Base-by-base conservation (phyloP, 92 coral and sea anemone species). In the Phenganax stokvisi region DNA sequence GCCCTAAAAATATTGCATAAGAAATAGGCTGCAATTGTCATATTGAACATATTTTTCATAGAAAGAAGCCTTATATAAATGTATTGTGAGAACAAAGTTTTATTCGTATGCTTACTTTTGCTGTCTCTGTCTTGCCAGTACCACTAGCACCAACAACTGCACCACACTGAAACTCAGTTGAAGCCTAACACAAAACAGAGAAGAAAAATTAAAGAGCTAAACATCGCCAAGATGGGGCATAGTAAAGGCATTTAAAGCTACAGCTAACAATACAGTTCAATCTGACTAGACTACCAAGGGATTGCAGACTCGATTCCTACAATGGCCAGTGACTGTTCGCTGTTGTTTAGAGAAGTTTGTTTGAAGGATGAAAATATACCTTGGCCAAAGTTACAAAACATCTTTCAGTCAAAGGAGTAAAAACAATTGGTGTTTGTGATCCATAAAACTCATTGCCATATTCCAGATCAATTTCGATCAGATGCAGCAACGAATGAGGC, bases 371-470 rank as follows among this genome's bases (percentile, higher is more conserved):
- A 9, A 12, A 9, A 7, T 31, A 64, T 77, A 96, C 99, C 92
- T 91, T 94, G 8, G 92, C 92, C 57, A 96, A 81, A 12, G 96
- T 85, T 7, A 96, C 80, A 75, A 96, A 96, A 57, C 92, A 90
- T 28, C 92, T 85, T 76, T 96, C 99, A 12, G 99, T 96, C 67
- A 89, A 51, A 17, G 99, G 99, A 1, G 99, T 96, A 75, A 96
- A 80, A 47, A 90, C 91, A 53, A 92, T 83, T 9, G 91, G 85
- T 2, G 88, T 92, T 30, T 88, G 94, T 80, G 90, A 84, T 17
- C 97, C 99, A 59, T 89, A 92, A 83, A 92, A 96, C 87, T 96
- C 99, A 81, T 89, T 87, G 60, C 96, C 99, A 81, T 96, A 96
- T 51, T 93, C 88, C 54, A 96, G 64, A 79, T 92, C 96, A 29